Evolutionary conservation across 2,888 invertebrate genomes (phyloP).

Genomic region (Nomada hirtipes): DNA sequence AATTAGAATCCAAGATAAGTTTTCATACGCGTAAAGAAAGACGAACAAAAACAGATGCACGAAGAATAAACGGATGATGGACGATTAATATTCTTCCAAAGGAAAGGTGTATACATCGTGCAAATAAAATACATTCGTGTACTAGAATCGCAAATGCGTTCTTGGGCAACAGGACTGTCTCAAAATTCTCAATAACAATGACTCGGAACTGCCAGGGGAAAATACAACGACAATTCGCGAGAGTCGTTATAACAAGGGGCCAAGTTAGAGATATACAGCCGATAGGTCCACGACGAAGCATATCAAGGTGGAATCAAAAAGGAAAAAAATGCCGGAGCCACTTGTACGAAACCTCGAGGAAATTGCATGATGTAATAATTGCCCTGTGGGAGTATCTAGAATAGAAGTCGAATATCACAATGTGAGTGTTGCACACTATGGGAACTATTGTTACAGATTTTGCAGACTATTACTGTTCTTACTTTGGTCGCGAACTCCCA

Average conservation of each 20-base stretch:
- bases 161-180: slow-evolving; percentile 24
- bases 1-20: not conserved
- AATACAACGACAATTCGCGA: slow-evolving; percentile 31
- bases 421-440: slow-evolving; percentile 82
- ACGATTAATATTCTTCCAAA: not conserved
- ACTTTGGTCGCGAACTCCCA: slow-evolving; percentile 78
- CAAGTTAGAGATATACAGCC: slow-evolving; percentile 59
- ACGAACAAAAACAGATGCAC: no score
- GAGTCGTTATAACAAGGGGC: slow-evolving; percentile 28
- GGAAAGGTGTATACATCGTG: not conserved
- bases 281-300: slow-evolving; percentile 55
- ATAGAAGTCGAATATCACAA: slow-evolving; percentile 76
- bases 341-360: slow-evolving; percentile 77
- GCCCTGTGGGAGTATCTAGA: slow-evolving; percentile 83
- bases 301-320: slow-evolving; percentile 69
- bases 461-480: slow-evolving; percentile 82
- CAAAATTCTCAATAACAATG: slow-evolving; percentile 38
- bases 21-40: no score
- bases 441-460: slow-evolving; percentile 84
- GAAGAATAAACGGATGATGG: not conserved
- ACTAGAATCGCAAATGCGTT: not conserved
- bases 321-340: not conserved
- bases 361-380: slow-evolving; percentile 84
- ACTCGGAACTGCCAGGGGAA: slow-evolving; percentile 14
- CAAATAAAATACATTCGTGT: not conserved